phyloP scores from a whole-genome alignment of 2,888 invertebrate genomes.

The Microctonus aethiopoides region DNA sequence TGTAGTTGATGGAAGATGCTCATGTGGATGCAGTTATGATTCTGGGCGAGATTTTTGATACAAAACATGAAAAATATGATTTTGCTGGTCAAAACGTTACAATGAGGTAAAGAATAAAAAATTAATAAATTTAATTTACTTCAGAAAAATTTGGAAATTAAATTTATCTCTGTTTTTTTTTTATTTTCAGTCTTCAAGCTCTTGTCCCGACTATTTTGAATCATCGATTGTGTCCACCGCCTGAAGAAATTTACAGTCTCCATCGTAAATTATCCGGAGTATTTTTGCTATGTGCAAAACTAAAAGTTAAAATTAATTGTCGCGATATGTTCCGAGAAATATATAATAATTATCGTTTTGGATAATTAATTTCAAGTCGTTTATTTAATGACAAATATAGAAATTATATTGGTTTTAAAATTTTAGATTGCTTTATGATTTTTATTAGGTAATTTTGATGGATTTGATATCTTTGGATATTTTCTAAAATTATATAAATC shows the following conservation, averaged over 20 bases:
- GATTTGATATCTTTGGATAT: neutral
- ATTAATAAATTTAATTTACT: too few relatives aligned
- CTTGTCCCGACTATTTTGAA: constrained; percentile 93
- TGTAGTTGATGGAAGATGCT: constrained; percentile 88
- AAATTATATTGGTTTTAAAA: constrained; percentile 30
- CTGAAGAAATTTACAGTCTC: constrained; percentile 97
- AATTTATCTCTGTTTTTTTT: neutral
- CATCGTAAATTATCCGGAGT: constrained; percentile 97
- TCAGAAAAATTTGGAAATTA: constrained; percentile 14
- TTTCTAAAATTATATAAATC: neutral
- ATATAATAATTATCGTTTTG: constrained; percentile 75
- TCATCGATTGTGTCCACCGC: constrained; percentile 95
- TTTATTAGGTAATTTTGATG: neutral
- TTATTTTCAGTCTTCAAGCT: constrained; percentile 74
- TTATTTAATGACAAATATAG: neutral
- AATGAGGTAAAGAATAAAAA: constrained; percentile 54
- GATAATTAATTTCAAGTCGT: constrained; percentile 29
- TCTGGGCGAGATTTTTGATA: constrained; percentile 92
- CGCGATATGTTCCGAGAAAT: constrained; percentile 85
- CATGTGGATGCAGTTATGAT: constrained; percentile 98
- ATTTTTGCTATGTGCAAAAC: constrained; percentile 90
- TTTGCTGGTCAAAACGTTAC: constrained; percentile 83
- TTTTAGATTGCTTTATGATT: constrained; percentile 22
- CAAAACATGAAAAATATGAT: constrained; percentile 81
- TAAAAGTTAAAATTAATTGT: constrained; percentile 85